Evolutionary conservation across 2,113 vertebrate species (phyloP), one percentile per base, ranked within the genome.

Genomic region (Hemiscyllium ocellatum): DNA sequence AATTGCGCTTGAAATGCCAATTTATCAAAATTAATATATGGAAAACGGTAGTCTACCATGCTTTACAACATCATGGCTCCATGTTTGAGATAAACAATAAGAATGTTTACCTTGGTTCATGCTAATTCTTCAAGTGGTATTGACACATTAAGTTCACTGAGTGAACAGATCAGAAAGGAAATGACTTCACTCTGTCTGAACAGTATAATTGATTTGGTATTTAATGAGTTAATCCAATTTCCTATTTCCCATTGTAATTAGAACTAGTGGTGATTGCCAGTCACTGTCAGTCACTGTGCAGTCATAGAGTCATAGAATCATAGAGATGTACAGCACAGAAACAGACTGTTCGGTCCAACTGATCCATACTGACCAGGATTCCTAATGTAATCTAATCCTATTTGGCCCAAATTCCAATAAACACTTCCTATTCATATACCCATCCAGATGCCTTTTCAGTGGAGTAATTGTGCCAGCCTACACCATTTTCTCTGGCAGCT

Each of bases 141-240:
- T 66, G n/a, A 19, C 20, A 37, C n/a, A 66, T 37, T 90, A 66
- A 93, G 2, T n/a, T 2, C 33, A 66, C 66, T 68, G 37, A 65
- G 33, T 37, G 37, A 66, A 93, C 65, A 65, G 61, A 93, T n/a
- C 89, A 93, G 89, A 24, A 17, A 47, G 37, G 80, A 83, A 83
- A 37, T 83, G 17, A 42, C 19, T 83, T 42, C 80, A 83, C 0
- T 17, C n/a, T 83, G n/a, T 83, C 42, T 83, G 37, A 83, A 83
- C 80, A 42, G 37, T 83, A 83, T 1, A n/a, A 61, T 37, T 93
- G n/a, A 68, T 90, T n/a, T 65, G 87, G 87, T 90, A 61, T 19
- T 66, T 93, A 93, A 93, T 93, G 89, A 93, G 89, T 93, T 93
- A 37, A 68, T 37, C 56, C 37, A 33, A 65, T 91, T 33, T 91